Base-by-base conservation (phyloP, 2,888 invertebrate species). In the Stegana nigrithorax region DNA sequence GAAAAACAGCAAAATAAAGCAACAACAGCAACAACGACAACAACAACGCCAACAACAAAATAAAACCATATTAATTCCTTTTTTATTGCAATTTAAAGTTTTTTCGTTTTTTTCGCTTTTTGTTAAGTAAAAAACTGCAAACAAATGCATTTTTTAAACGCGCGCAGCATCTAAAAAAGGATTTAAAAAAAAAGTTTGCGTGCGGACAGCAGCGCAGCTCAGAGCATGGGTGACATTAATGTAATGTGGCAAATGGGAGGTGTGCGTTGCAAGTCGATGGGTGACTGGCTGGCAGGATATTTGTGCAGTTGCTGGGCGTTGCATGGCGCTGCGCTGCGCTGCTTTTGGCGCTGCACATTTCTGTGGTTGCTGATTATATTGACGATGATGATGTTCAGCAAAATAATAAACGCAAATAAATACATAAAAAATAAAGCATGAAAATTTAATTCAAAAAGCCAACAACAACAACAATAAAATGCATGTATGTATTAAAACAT, bases 301-400 rank as follows among this genome's bases (percentile, higher is more conserved):
- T n/a, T n/a, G n/a, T n/a, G n/a, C n/a, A n/a, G n/a, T n/a, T n/a
- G n/a, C n/a, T n/a, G n/a, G n/a, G n/a, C n/a, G n/a, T n/a, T n/a
- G 29, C 6, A 7, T 7, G 29, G 29, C 29, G 10, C n/a, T n/a
- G n/a, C 29, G 10, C 29, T 7, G 8, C 23, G 44, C 47, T 23
- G 23, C 7, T 4, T 51, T 51, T 27, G 17, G 17, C 17, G 29
- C 26, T 10, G 6, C n/a, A 17, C 53, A 53, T 53, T 32, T 32
- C 32, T 53, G 53, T 53, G 53, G 53, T 21, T 53, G 53, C 19
- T 53, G 32, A 32, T 32, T 53, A 27, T 53, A 53, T 32, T 53
- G 53, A 53, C 53, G 19, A 12, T 3, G 25, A 26, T 10, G 14
- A 44, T 44, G 44, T n/a, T n/a, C 36, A 36, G 36, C 29, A 29